Conservation (phyloP, 2,888 invertebrate genomes). For the Cylindroiulus punctatus region DNA sequence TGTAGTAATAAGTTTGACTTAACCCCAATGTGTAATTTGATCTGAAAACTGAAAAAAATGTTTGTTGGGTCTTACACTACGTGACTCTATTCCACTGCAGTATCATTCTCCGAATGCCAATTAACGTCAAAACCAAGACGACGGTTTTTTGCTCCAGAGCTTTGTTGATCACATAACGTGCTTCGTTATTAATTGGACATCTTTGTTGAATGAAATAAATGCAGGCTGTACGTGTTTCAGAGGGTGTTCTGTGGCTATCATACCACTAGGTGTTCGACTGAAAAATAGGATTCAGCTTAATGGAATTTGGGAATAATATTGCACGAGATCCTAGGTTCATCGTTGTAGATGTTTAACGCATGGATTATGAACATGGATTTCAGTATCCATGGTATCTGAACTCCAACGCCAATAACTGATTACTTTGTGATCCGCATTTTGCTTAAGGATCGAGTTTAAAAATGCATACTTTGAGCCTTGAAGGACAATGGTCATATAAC, state of each 20-base stretch:
- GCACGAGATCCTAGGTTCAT: no score
- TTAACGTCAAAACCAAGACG: neutral
- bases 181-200: neutral
- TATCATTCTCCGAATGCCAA: neutral
- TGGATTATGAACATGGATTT: no score
- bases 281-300: no score
- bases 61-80: neutral
- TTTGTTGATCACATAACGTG: conserved; percentile 8
- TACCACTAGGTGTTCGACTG: no score
- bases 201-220: conserved; percentile 19
- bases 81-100: neutral
- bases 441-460: no score
- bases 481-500: no score
- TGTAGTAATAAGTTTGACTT: neutral
- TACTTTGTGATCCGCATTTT: no score
- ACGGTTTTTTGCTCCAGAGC: neutral
- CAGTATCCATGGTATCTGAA: no score
- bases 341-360: no score
- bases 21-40: neutral
- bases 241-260: neutral
- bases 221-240: neutral
- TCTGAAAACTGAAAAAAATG: neutral
- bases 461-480: no score
- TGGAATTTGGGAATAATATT: no score
- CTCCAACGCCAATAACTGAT: no score